Evolutionary conservation across 2,113 vertebrate genomes (phyloP).

Genomic region (Pygoscelis antarcticus): DNA sequence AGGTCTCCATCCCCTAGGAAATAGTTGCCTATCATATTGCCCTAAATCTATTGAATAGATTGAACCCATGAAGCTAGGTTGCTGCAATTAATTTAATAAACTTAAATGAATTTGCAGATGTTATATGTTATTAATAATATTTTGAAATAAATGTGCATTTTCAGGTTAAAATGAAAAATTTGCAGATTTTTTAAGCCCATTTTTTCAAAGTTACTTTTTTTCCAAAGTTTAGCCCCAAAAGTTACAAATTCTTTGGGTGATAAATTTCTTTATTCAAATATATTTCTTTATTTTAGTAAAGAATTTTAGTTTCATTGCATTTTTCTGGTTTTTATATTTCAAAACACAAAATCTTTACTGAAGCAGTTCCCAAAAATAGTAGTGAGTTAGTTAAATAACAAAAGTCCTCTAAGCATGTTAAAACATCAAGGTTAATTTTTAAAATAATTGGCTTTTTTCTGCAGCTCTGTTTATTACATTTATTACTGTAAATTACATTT

Average conservation of each 20-base stretch:
- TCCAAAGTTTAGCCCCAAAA: background rate
- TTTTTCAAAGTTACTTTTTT: background rate
- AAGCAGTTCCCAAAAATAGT: background rate
- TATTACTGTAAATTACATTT: background rate
- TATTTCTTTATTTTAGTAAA: background rate
- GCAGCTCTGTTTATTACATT: background rate
- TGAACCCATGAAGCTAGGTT: background rate
- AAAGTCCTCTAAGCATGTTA: background rate
- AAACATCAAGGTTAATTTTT: background rate
- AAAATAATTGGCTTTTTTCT: background rate
- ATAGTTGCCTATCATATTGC: too few relatives aligned
- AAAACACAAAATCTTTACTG: background rate
- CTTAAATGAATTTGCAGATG: background rate
- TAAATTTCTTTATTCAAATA: background rate
- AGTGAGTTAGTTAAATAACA: background rate
- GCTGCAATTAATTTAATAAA: background rate
- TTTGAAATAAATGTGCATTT: background rate
- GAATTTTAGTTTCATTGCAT: background rate
- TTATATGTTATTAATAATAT: background rate
- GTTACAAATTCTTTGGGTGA: background rate
- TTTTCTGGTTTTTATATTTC: background rate
- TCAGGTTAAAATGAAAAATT: background rate
- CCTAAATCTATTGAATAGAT: background rate
- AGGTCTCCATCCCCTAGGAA: background rate
- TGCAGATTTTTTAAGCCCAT: background rate